Evolutionary conservation across 2,113 vertebrate genomes (phyloP), one percentile per base, ranked within the genome.

Genomic region (Rhinopomastus cyanomelas): DNA sequence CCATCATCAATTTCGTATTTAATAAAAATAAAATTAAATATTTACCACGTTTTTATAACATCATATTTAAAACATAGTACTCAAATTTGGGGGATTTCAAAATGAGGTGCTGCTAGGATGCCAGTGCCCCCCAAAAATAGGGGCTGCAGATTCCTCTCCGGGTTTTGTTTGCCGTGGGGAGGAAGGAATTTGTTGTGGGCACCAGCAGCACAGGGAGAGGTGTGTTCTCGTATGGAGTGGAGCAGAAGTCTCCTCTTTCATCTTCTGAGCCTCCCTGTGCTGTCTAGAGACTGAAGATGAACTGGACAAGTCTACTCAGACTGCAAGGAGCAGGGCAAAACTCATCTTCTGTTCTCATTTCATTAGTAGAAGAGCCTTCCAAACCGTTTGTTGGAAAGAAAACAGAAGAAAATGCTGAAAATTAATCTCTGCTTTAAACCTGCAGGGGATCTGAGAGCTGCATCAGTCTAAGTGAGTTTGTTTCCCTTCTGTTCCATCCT

Each of bases 21-120:
- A 97, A 97, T 98, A 96, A 97, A 97, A 97, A 97, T 96, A 97
- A 96, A 97, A 97, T 97, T 94, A 98, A 97, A 97, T 96, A 97
- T 98, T 97, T 97, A 96, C 97, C 87, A 86, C 94, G 5, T 95
- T 97, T 97, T 84, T 85, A 87, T 92, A 76, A 89, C 34, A 11
- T 89, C 80, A 12, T 81, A 86, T 95, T 96, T 96, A 96, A 98
- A 94, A 96, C 68, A 57, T 61, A 42, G 32, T 46, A 61, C 68
- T 78, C 78, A 87, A 76, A 68, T 87, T 90, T 91, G 94, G 87
- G 87, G 56, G 95, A 56, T 95, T 90, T 81, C 39, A 21, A 90
- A 87, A 53, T 36, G 68, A 88, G 49, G 37, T 37, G 30, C 51
- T n/a, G n/a, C 30, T 8, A 37, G 52, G 46, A 52, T 0, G 3